Evolutionary conservation across 2,888 invertebrate genomes (phyloP).

Genomic region (Calameuta pallipes): DNA sequence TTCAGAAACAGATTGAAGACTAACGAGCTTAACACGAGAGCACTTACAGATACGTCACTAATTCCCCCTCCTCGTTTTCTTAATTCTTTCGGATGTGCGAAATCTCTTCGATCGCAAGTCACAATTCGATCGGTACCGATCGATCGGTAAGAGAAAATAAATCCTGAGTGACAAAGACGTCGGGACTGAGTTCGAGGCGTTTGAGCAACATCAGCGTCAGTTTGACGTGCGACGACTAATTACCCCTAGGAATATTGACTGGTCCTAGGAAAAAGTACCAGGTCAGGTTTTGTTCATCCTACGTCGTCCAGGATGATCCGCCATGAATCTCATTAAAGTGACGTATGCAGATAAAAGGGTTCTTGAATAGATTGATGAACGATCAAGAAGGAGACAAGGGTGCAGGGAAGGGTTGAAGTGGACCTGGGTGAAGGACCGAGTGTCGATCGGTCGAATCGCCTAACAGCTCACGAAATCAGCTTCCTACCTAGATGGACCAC

Average conservation of each 20-base stretch:
- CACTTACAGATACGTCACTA: not conserved
- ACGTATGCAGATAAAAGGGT: not conserved
- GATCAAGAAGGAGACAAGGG: not conserved
- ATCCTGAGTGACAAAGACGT: not conserved
- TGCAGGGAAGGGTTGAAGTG: not conserved
- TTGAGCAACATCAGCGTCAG: not conserved
- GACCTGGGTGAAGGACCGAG: not conserved
- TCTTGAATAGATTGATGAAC: not conserved
- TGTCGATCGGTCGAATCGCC: not conserved
- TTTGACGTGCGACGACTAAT: not conserved
- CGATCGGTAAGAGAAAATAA: not conserved
- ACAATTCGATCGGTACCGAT: not conserved
- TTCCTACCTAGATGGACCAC: not conserved
- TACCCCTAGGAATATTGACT: not conserved
- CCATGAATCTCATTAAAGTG: not conserved
- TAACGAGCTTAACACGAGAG: not conserved
- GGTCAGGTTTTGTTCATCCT: not conserved
- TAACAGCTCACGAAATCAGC: not conserved
- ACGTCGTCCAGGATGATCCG: not conserved
- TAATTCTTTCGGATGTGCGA: not conserved
- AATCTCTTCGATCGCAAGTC: not conserved
- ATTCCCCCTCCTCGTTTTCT: not conserved
- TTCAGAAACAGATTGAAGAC: not conserved
- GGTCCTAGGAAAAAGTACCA: not conserved
- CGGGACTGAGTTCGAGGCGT: not conserved